Conservation (phyloP, 2,888 invertebrate species). For the Glaucopsyche alexis region DNA sequence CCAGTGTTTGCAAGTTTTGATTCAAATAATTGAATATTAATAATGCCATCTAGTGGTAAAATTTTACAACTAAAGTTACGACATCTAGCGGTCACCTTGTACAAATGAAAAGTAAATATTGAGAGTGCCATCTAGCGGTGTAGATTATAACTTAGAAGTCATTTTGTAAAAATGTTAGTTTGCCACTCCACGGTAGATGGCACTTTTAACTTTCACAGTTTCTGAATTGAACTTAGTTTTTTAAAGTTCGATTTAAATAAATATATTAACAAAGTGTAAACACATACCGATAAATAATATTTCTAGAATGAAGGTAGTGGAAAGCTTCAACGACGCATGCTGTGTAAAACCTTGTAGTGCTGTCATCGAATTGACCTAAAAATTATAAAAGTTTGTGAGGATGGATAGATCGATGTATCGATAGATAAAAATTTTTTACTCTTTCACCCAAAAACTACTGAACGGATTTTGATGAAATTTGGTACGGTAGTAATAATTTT, state of each 20-base stretch:
- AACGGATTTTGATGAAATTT: too few species aligned
- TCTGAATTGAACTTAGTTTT: background rate
- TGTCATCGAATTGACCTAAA: conserved; percentile 91
- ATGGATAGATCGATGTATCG: too few species aligned
- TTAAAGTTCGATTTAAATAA: background rate
- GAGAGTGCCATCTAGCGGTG: background rate
- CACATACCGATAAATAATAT: conserved; percentile 91
- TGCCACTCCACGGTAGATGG: background rate
- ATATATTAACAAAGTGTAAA: background rate
- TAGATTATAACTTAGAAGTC: background rate
- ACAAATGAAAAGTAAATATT: background rate
- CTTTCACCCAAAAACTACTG: too few species aligned
- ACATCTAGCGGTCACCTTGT: background rate
- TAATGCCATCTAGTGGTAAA: background rate
- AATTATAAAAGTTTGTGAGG: conserved; percentile 32
- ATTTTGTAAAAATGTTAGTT: background rate
- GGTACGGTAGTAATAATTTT: too few species aligned
- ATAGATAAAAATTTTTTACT: too few species aligned
- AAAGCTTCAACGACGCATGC: conserved; percentile 99
- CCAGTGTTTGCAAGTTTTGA: too few species aligned
- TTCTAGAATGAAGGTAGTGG: conserved; percentile 96
- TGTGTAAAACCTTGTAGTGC: conserved; percentile 96
- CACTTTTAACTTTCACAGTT: background rate
- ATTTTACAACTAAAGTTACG: background rate
- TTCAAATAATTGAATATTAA: background rate